phyloP scores from a whole-genome alignment of 2,113 vertebrate genomes.

The Pogonocichla stellata region DNA sequence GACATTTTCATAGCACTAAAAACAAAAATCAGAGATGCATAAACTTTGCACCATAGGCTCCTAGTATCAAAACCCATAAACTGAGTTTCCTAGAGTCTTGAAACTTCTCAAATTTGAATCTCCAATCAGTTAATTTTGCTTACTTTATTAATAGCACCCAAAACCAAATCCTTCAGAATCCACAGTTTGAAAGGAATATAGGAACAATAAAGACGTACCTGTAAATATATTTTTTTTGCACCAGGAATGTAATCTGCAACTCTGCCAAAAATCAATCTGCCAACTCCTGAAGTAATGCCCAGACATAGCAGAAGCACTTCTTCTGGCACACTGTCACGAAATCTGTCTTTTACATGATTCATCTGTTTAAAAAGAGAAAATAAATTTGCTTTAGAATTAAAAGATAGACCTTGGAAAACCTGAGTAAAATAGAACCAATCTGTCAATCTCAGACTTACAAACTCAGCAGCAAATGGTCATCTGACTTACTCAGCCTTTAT shows the following conservation, averaged over 20 bases:
- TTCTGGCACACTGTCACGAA: slow-evolving; percentile 74
- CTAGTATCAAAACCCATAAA: not conserved
- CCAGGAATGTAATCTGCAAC: slow-evolving; percentile 90
- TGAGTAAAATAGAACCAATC: not conserved
- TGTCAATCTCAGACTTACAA: not conserved
- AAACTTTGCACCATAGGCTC: not conserved
- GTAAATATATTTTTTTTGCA: slow-evolving; percentile 92
- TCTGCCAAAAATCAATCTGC: slow-evolving; percentile 89
- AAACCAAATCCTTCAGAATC: not conserved
- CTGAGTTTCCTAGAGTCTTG: not conserved
- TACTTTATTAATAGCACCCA: not conserved
- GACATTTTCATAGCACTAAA: not conserved
- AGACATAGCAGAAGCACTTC: slow-evolving; percentile 91
- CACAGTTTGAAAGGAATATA: not conserved
- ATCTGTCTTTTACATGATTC: slow-evolving; percentile 87
- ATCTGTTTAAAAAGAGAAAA: slow-evolving; percentile 77
- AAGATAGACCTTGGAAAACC: not conserved
- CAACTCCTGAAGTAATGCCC: slow-evolving; percentile 89
- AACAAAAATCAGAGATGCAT: not conserved
- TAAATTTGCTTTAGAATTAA: not conserved
- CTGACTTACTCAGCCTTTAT: not conserved
- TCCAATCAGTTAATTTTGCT: not conserved
- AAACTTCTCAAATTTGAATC: not conserved
- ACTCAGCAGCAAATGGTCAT: not conserved
- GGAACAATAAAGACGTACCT: slow-evolving; percentile 75